Base-by-base conservation (phyloP, 2,888 invertebrate genomes). In the Drosophila koepferae region DNA sequence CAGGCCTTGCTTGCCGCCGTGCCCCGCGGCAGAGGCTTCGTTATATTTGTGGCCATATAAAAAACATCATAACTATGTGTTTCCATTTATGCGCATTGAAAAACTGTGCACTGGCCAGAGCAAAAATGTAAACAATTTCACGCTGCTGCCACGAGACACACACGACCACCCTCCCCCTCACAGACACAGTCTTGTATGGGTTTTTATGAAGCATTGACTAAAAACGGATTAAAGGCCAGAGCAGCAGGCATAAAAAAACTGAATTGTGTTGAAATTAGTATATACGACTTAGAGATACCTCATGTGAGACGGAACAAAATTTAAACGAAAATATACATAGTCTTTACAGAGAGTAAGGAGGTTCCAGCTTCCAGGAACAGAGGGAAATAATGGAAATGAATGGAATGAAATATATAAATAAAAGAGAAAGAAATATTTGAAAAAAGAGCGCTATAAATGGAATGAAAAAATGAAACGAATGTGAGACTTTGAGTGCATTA, bases 81-180 rank as follows among this genome's bases (percentile, higher is more conserved):
- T 67, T 51, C 64, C 73, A 78, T 86, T 80, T 82, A 75, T 82
- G 73, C 67, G 73, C 86, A 87, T 78, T 86, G 81, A 70, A 78
- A 78, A 68, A 63, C 43, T 34, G 5, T 53, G 43, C 64, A 56
- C 70, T 62, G 72, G 56, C 67, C 63, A 65, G 61, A 67, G 69
- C 54, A 79, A 87, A 89, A 89, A 85, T 90, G 89, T 89, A 81
- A 89, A 89, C 89, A 90, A 77, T 89, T 90, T 85, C 69, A 72
- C 73, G 71, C 82, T 71, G 51, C 43, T 34, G 31, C 31, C 63
- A 61, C 61, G 69, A 70, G 55, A 71, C 62, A 51, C 23, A 43
- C 34, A 60, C 62, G 5, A 18, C 31, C 46, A 44, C 55, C 40
- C 31, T 44, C 16, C 31, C 49, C 16, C 38, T 34, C 40, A 40